These are phyloP conservation scores for Venturia canescens DNA, from an alignment of 1,140 invertebrate genomes.

Conservation along the genomic window DNA sequence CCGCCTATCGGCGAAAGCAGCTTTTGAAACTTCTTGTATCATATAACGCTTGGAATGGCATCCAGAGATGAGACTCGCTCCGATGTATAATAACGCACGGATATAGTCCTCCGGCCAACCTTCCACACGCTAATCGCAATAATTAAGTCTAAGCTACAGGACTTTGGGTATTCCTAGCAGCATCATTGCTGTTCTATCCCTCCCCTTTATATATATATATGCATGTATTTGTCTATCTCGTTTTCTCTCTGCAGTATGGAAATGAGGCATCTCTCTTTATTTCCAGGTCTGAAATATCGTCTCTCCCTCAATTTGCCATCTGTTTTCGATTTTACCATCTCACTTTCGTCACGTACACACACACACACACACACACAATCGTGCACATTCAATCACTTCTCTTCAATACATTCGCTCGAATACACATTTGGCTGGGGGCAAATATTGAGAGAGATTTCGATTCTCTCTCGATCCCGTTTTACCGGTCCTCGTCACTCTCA, in stretches of 20 bases:
- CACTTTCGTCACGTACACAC: neutral
- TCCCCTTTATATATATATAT: neutral
- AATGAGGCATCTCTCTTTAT: neutral
- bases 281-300: neutral
- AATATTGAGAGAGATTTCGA: constrained; percentile 18
- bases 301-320: constrained; percentile 32
- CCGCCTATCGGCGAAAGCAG: too few species aligned
- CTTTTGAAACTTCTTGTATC: too few species aligned
- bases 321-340: constrained; percentile 18
- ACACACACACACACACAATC: constrained; percentile 21
- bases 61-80: constrained; percentile 48
- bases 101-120: constrained; percentile 49
- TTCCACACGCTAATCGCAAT: constrained; percentile 67
- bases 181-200: constrained; percentile 36
- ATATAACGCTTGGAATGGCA: neutral
- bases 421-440: neutral
- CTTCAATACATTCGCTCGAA: constrained; percentile 6
- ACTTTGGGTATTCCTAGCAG: constrained; percentile 47
- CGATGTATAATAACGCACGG: constrained; percentile 59
- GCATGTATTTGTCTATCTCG: too few species aligned
- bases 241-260: neutral
- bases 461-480: constrained; percentile 4
- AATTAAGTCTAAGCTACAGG: constrained; percentile 69
- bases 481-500: neutral
- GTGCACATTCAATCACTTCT: constrained; percentile 38